These are phyloP conservation scores for Kradibia gibbosae DNA, from an alignment of 1,140 invertebrate genomes.

Conservation along the genomic window DNA sequence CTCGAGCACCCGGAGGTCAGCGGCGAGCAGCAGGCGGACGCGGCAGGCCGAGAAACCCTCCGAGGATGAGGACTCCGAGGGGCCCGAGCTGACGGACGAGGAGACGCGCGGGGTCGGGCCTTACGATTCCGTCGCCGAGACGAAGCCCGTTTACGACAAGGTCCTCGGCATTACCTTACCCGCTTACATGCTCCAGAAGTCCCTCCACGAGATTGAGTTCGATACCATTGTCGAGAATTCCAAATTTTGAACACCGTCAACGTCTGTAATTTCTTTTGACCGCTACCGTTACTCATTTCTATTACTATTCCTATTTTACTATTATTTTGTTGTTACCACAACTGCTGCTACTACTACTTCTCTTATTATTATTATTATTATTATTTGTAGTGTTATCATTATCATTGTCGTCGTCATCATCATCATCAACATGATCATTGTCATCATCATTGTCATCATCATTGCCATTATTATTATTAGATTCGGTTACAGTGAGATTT, in stretches of 20 bases:
- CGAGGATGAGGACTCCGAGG: constrained; percentile 31
- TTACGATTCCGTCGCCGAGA: constrained; percentile 75
- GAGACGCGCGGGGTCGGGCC: constrained; percentile 58
- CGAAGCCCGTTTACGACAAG: constrained; percentile 77
- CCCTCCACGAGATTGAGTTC: constrained; percentile 79
- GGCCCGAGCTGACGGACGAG: constrained; percentile 43
- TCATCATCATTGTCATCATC: background rate
- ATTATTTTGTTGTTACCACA: no score
- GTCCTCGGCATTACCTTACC: constrained; percentile 77
- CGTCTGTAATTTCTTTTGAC: background rate
- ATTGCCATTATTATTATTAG: no score
- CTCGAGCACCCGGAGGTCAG: background rate
- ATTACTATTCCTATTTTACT: no score
- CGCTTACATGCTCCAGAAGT: constrained; percentile 78
- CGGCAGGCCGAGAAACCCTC: background rate
- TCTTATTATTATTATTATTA: no score
- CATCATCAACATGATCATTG: no score
- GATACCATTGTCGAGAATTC: constrained; percentile 70
- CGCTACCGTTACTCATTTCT: background rate
- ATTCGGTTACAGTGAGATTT: no score
- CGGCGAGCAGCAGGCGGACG: background rate
- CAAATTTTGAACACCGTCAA: background rate
- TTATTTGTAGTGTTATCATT: no score
- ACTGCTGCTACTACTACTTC: no score
- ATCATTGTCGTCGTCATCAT: no score